Conservation (phyloP, 2,113 vertebrate species). For the Laticauda colubrina region DNA sequence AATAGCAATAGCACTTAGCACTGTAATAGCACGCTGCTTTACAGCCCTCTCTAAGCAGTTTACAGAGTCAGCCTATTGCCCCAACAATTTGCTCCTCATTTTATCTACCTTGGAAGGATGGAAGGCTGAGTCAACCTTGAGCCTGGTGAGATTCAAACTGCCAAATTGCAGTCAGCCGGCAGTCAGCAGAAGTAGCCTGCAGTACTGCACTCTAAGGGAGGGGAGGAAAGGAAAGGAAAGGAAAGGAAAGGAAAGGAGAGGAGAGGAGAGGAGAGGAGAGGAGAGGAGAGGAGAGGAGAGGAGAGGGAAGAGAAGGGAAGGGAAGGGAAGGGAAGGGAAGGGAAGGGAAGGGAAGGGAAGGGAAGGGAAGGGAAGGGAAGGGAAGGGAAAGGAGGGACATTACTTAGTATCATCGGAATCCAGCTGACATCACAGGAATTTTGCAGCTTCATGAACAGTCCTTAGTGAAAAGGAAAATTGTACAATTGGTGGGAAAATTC, state of each 20-base stretch:
- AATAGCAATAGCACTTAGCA: too few species aligned
- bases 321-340: rapidly evolving
- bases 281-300: background rate
- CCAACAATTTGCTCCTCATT: too few species aligned
- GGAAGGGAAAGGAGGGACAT: background rate
- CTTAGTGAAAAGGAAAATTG: constrained; percentile 7
- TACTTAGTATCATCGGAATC: rapidly evolving
- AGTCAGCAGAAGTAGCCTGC: too few species aligned
- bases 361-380: background rate
- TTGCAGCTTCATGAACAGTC: background rate
- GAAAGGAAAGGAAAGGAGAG: background rate
- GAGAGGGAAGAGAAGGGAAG: background rate
- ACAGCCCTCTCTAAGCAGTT: too few species aligned
- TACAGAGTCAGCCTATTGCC: too few species aligned
- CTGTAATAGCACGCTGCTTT: too few species aligned
- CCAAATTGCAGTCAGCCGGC: too few species aligned
- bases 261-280: rapidly evolving
- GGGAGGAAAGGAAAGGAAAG: background rate
- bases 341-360: background rate
- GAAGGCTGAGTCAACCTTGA: too few species aligned
- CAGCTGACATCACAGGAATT: background rate
- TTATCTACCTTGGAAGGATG: too few species aligned
- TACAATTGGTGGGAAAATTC: background rate
- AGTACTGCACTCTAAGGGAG: too few species aligned
- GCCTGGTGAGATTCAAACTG: too few species aligned